Conservation (phyloP, 2,113 vertebrate genomes). For the Anser cygnoides region DNA sequence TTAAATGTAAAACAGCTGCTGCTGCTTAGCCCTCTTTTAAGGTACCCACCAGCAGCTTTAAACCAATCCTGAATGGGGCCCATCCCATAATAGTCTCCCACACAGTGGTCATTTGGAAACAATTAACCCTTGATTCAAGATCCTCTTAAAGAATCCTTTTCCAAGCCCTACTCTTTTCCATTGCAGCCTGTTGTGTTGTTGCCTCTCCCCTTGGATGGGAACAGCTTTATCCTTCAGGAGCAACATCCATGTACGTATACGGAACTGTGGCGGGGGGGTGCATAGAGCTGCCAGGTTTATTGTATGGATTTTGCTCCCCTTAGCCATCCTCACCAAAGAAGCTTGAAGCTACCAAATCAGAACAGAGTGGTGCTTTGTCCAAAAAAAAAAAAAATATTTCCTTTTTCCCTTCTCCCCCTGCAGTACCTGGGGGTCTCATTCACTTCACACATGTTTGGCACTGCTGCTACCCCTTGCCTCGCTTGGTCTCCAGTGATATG, state of each 20-base stretch:
- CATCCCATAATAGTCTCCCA: slow-evolving; percentile 46
- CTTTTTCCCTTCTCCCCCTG: fast-evolving
- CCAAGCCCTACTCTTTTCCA: background rate
- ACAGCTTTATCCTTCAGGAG: background rate
- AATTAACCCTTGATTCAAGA: slow-evolving; percentile 58
- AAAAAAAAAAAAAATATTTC: background rate
- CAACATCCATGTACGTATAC: background rate
- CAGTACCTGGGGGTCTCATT: slow-evolving; percentile 5
- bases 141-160: slow-evolving; percentile 25
- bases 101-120: slow-evolving; percentile 66
- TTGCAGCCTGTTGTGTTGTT: fast-evolving
- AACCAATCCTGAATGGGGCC: slow-evolving; percentile 25
- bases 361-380: background rate
- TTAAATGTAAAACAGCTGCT: slow-evolving; percentile 67
- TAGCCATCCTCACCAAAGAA: background rate
- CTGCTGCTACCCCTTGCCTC: background rate
- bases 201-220: background rate
- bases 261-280: too few relatives aligned
- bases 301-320: background rate
- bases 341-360: background rate
- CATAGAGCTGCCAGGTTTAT: background rate
- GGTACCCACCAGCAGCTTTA: slow-evolving; percentile 56
- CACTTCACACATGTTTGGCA: slow-evolving; percentile 23
- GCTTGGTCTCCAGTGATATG: slow-evolving; percentile 7
- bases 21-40: slow-evolving; percentile 53